Conservation (phyloP, 2,113 vertebrate genomes). For the Columbina picui region DNA sequence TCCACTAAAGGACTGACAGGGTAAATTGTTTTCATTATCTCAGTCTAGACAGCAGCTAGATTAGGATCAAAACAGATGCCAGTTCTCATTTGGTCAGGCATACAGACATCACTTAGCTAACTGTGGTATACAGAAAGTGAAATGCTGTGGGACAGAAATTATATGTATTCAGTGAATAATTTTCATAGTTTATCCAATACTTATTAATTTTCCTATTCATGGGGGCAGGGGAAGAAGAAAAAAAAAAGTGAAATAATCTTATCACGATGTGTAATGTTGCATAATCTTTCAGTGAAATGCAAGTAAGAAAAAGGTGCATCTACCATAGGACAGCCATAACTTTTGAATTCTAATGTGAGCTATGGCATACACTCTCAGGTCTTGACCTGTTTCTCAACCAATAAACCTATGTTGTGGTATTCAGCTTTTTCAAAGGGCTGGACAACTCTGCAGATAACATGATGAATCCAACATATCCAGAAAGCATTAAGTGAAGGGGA, state of each 20-base stretch:
- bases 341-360: background rate
- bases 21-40: constrained; percentile 53
- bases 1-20: background rate
- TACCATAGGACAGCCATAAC: background rate
- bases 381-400: background rate
- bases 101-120: background rate
- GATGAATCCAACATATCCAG: background rate
- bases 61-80: constrained; percentile 44
- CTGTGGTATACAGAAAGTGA: background rate
- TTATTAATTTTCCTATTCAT: background rate
- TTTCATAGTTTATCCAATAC: background rate
- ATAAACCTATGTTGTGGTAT: background rate
- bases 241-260: background rate
- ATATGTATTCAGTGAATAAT: background rate
- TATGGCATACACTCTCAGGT: background rate
- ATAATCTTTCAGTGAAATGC: background rate
- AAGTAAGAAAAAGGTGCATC: rapidly evolving
- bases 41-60: constrained; percentile 62
- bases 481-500: background rate
- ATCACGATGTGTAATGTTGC: background rate
- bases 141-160: background rate
- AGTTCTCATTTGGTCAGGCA: background rate
- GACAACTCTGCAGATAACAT: background rate
- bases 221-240: rapidly evolving
- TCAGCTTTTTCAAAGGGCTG: background rate